A percentile compares a stretch with the other conserved stretches of the same genome.
phyloP scores from a whole-genome alignment of 2,797 vertebrate species.

The Tauraco hartlaubi region DNA sequence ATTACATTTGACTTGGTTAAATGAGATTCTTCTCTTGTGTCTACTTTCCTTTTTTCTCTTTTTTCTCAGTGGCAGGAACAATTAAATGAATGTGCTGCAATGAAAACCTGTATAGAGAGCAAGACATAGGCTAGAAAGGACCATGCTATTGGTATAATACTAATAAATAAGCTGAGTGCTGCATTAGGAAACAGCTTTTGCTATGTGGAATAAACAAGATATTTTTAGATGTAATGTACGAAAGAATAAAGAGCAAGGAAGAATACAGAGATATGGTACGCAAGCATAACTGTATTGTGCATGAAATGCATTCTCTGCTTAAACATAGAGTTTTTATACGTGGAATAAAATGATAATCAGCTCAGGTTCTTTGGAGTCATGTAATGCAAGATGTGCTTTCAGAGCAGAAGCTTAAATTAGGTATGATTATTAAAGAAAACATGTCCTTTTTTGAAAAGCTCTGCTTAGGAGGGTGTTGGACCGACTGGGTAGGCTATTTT shows the following conservation, averaged over 20 bases:
- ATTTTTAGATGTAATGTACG: background rate
- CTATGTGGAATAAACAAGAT: background rate
- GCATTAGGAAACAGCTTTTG: background rate
- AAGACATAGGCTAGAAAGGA: background rate
- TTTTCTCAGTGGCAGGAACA: background rate
- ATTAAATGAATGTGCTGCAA: background rate
- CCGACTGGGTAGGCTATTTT: background rate
- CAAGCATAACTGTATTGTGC: background rate
- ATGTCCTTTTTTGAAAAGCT: background rate
- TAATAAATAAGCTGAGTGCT: background rate
- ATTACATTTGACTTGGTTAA: background rate
- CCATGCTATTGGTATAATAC: accelerated
- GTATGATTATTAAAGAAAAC: background rate
- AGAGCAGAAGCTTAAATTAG: background rate
- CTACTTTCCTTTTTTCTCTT: background rate
- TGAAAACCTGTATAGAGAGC: background rate
- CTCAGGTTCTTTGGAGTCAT: background rate
- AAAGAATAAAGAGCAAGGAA: background rate
- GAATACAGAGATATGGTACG: background rate
- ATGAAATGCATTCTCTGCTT: background rate
- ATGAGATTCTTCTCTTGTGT: background rate
- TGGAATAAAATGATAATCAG: background rate
- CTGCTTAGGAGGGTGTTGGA: background rate
- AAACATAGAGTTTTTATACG: background rate
- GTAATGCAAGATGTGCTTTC: background rate